Evolutionary conservation across 2,888 invertebrate species (phyloP).

Genomic region (Siphonodentalium dalli): DNA sequence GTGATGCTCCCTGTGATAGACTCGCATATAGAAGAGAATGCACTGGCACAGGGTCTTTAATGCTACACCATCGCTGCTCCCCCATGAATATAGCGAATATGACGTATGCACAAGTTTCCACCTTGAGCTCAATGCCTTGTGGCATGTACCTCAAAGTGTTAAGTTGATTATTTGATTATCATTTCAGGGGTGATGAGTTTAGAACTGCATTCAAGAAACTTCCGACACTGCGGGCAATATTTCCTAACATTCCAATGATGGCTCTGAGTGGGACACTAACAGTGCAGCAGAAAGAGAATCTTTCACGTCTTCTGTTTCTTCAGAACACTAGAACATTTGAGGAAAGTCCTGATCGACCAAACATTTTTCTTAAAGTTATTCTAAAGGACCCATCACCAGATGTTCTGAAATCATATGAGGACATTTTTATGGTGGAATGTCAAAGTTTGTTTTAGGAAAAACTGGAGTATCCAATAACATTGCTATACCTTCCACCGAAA

Average conservation of each 20-base stretch:
- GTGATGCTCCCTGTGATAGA: no score
- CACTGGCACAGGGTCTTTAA: no score
- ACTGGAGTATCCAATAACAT: conserved; percentile 9
- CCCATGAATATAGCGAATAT: no score
- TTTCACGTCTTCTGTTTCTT: conserved; percentile 1
- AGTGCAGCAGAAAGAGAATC: conserved; percentile 2
- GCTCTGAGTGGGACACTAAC: conserved; percentile 17
- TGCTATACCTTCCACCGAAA: conserved; percentile 16
- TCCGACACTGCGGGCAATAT: conserved; percentile 4
- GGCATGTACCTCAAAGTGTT: no score
- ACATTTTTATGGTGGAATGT: conserved; percentile 7
- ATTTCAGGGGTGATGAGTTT: conserved; percentile 9
- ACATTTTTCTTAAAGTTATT: conserved; percentile 8
- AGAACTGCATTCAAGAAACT: conserved; percentile 1
- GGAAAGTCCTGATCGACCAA: conserved; percentile 8
- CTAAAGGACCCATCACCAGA: conserved; percentile 1
- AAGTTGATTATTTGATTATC: no score
- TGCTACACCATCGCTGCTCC: no score
- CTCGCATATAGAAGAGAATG: no score
- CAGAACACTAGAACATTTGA: background rate
- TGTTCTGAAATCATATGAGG: conserved; percentile 10
- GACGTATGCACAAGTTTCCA: no score
- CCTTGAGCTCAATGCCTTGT: no score
- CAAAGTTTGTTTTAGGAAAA: background rate
- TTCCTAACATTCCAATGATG: conserved; percentile 1